Base-by-base conservation (phyloP, 2,797 vertebrate genomes). In the Borostomias antarcticus region DNA sequence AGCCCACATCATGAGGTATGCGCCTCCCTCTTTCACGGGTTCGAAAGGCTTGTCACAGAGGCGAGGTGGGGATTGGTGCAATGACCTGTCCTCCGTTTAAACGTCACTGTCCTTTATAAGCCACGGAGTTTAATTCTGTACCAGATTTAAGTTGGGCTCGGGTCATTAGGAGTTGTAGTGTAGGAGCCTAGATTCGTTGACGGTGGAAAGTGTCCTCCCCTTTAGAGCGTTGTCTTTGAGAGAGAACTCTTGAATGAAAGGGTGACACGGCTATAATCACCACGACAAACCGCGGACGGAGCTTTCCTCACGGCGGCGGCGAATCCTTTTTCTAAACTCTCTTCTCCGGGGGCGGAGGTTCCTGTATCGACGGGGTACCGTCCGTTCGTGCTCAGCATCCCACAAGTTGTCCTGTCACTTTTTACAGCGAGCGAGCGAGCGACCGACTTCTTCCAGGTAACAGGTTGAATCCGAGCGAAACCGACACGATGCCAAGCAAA, bases 401-500 rank as follows among this genome's bases (percentile, higher is more conserved):
- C 5, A 71, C 48, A 32, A 58, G 73, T 25, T 40, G 77, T 54
- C 51, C 35, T 7, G 59, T 69, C 73, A 37, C 29, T 75, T 72
- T n/a, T n/a, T n/a, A n/a, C n/a, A n/a, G n/a, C 69, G 28, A 10
- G 64, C 13, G 26, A 37, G n/a, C 15, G n/a, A 26, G 25, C 32
- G 19, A 37, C 9, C 2, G n/a, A n/a, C 13, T 45, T 60, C 58
- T 28, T 17, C 4, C 13, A 43, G 74, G 73, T 85, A 75, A 83
- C 85, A 88, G 79, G 84, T 86, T 68, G 69, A 28, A 43, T 47
- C n/a, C 37, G 70, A 57, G n/a, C n/a, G n/a, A n/a, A n/a, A n/a
- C n/a, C n/a, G 15, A 40, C 0, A 76, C 58, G 68, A 94, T 94
- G 93, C 91, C 91, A 74, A 91, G 86, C 70, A 84, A 85, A 25